Conservation (phyloP, 2,888 invertebrate species). For the Oxytorus armatus region DNA sequence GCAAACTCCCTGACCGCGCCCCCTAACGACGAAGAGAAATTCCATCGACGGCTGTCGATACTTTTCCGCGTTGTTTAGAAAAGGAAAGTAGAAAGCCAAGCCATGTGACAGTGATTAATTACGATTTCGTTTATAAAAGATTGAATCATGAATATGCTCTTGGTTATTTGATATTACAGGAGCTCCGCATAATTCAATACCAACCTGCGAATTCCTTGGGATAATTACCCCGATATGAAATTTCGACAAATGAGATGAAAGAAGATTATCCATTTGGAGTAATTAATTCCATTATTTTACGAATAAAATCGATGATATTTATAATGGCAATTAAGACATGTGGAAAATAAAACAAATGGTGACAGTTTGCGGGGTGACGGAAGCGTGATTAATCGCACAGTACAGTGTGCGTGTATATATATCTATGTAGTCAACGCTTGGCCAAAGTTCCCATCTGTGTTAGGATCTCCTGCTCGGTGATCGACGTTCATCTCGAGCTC, state of each 20-base stretch:
- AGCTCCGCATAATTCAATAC: not conserved
- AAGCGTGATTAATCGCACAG: conserved; percentile 25
- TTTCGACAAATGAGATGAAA: no score
- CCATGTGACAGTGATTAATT: conserved; percentile 37
- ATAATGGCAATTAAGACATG: not conserved
- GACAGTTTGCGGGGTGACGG: not conserved
- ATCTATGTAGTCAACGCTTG: not conserved
- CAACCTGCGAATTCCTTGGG: not conserved
- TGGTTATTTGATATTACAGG: not conserved
- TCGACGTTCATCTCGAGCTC: conserved; percentile 32
- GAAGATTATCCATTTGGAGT: no score
- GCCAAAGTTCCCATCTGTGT: conserved; percentile 1
- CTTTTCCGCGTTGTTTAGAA: conserved; percentile 9
- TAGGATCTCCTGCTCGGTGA: conserved; percentile 1
- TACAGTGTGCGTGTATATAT: no score
- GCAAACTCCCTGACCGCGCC: no score
- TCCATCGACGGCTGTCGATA: no score
- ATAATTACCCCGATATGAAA: no score
- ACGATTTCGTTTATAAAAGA: conserved; percentile 3
- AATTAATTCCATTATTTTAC: no score
- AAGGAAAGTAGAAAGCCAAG: not conserved
- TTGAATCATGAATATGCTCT: conserved; percentile 6
- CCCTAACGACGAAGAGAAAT: no score
- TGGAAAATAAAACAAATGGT: not conserved
- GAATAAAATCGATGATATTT: conserved; percentile 10